Base-by-base conservation (phyloP, 2,113 vertebrate species). In the Scophthalmus maximus region DNA sequence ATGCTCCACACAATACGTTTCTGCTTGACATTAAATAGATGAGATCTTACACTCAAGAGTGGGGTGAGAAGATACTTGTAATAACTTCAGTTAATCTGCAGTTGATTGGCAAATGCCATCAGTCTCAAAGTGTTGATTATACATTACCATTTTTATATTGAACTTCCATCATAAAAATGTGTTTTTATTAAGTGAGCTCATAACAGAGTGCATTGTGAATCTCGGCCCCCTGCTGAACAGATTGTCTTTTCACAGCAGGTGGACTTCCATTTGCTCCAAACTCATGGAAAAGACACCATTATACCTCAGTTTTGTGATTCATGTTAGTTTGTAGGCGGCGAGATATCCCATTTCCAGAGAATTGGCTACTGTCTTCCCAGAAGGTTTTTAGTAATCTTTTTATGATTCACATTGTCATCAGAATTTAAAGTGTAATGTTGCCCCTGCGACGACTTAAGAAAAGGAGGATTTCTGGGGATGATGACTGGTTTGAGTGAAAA, bases 201-300 rank as follows among this genome's bases (percentile, higher is more conserved):
- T 91, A 83, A 88, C 79, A 68, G 68, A 87, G 30, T 73, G 87
- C 71, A 73, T 88, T 86, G 92, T 88, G 87, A 90, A 60, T 85
- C 70, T 77, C 7, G 73, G 82, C 85, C 82, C 10, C 84, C 80
- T 58, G 87, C 83, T 82, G 91, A 88, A 91, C 85, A 89, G 87
- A 94, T 89, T 91, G 87, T 92, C 85, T 90, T 91, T 92, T 93
- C 92, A 91, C 94, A 93, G 92, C 91, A 83, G 91, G 93, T 84
- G 50, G 70, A 60, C 84, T 78, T 86, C 91, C 92, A 91, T 89
- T 93, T 93, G 82, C 92, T 51, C 79, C 77, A 74, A 93, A 93
- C 91, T 92, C 90, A 89, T 61, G 85, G 92, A 95, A 95, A 93
- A 93, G 94, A 95, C 92, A 94, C 93, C 92, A 94, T 95, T 95